Base-by-base conservation (phyloP, 2,888 invertebrate species). In the Chaetogeoica ovagalla region DNA sequence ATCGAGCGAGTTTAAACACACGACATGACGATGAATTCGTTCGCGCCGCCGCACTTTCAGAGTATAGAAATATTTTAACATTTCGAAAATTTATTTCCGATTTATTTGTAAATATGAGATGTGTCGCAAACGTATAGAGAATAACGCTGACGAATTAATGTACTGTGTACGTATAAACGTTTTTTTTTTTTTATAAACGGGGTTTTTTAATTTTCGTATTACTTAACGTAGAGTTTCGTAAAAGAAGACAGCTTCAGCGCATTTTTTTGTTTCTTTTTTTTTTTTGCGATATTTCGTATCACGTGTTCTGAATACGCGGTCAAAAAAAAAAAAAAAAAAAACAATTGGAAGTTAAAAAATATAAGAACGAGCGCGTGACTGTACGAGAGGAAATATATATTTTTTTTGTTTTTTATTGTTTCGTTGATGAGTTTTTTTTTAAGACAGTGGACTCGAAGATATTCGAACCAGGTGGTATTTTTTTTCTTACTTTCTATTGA, bases 291-390 rank as follows among this genome's bases (percentile, higher is more conserved):
- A 23, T 43, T 7, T 23, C 30, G 13, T 17, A 55, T 37, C 39
- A 39, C 21, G 37, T 75, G 39, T 65, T 23, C 74, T 75, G 39
- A 39, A 39, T 39, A 39, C 21, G 21, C 65, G 57, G 55, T 75
- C 21, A 39, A 48, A 37, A 52, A 65, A 30, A 30, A 48, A 37
- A 52, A 65, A 30, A 30, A 55, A 23, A 57, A 68, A 39, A 74
- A 55, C n/a, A 68, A 60, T 76, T 37, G 68, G 60, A 68, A 30
- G 68, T 76, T 76, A 76, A 69, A 76, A 69, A 76, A 68, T 4
- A 30, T 43, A 43, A 68, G 15, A 68, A 59, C 43, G 69, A 59
- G 68, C 60, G 68, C 60, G 60, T 68, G 60, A 68, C 68, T 60
- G 30, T 69, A n/a, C n/a, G 7, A 60, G 13, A 76, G 37, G 68